Evolutionary conservation across 2,113 vertebrate species (phyloP), one percentile per base, ranked within the genome.

Genomic region (Maccullochella peelii): DNA sequence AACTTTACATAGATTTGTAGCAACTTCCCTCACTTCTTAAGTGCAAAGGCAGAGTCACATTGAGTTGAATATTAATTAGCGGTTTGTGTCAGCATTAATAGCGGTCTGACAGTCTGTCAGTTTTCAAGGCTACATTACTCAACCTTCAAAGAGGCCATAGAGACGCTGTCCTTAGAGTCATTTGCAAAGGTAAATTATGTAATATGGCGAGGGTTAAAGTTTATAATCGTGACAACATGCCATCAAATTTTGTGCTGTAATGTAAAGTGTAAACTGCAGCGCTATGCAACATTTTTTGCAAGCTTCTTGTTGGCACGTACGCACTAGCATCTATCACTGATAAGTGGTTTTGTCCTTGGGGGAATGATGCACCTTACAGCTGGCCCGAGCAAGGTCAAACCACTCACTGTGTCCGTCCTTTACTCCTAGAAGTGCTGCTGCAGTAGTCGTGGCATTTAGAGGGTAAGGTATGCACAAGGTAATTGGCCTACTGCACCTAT

Each of bases 291-390:
- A 21, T 71, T 89, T 67, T 82, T 63, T 63, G 66, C 63, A 61
- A 62, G 62, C 75, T 68, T 62, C 12, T 50, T 68, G 70, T 82
- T 81, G 79, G 80, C 88, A 85, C 20, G 6, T 57, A 38, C 25
- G 9, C 80, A 49, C n/a, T 50, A 5, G 80, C 79, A 73, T 83
- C 66, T 88, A 85, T 91, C 80, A 69, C 71, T 86, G 89, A 73
- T 88, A 86, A 90, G 85, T 93, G 89, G 66, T 82, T 88, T 83
- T 59, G 85, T 85, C 88, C 89, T 90, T 90, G 80, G 79, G 86
- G 78, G 61, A 36, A 78, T 67, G 57, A 82, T 85, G 75, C 73
- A 74, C 85, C 81, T 63, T 84, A 65, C 72, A 83, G 82, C 79
- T 82, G 90, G 84, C 54, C 84, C 11, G 5, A 62, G 70, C 84